Percentiles rank a stretch among this genome's conserved stretches.
phyloP scores from a whole-genome alignment of 2,797 vertebrate species.

The Acanthiza pusilla region DNA sequence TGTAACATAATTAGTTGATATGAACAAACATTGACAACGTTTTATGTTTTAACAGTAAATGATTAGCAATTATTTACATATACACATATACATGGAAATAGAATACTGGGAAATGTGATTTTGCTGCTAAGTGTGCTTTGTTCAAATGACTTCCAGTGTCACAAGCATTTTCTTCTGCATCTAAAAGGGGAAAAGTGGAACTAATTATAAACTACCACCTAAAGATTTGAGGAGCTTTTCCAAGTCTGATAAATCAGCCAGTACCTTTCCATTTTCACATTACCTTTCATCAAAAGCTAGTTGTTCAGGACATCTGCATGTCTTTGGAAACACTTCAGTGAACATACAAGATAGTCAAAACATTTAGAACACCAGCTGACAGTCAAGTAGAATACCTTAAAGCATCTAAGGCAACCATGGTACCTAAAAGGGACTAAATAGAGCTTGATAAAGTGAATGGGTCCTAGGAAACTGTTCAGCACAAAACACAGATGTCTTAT shows the following conservation, averaged over 20 bases:
- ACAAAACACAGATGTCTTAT: not conserved
- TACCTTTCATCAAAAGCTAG: not conserved
- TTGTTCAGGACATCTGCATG: not conserved
- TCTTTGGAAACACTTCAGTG: not conserved
- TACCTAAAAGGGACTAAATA: not conserved
- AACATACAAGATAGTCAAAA: not conserved
- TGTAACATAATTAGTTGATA: not conserved
- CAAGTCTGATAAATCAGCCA: not conserved
- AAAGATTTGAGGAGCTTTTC: not conserved
- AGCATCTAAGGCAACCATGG: not conserved
- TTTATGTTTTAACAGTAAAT: not conserved
- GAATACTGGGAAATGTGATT: not conserved
- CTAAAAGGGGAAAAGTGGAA: not conserved
- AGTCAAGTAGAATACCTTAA: not conserved
- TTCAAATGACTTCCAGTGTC: not conserved
- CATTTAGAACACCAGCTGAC: not conserved
- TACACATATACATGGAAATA: not conserved
- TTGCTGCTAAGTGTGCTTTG: not conserved
- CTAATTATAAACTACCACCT: not conserved
- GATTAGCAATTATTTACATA: not conserved
- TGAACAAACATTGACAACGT: not conserved
- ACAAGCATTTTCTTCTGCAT: not conserved
- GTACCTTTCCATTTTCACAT: not conserved
- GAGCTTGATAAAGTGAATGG: not conserved
- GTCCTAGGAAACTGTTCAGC: not conserved